A percentile compares a stretch with the other conserved stretches of the same genome.
Evolutionary conservation across 2,888 invertebrate genomes (phyloP).

Genomic region (Oscheius sp.): DNA sequence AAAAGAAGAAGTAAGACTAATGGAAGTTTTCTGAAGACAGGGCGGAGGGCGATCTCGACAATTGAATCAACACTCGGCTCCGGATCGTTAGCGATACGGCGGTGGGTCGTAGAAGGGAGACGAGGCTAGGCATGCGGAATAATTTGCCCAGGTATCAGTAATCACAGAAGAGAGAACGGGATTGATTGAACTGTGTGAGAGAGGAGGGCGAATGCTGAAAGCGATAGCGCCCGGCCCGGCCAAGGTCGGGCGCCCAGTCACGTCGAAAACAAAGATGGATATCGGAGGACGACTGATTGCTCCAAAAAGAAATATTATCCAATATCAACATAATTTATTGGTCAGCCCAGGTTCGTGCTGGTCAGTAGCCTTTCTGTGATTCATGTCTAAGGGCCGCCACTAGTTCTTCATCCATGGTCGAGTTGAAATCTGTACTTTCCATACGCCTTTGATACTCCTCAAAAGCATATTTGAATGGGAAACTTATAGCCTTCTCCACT

Average conservation of each 20-base stretch:
- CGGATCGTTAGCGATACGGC: slow-evolving; percentile 25
- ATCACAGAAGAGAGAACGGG: neutral
- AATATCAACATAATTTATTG: neutral
- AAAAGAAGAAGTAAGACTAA: neutral
- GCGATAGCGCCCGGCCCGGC: slow-evolving; percentile 23
- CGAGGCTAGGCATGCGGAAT: slow-evolving; percentile 25
- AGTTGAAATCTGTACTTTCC: neutral
- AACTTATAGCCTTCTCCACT: too few relatives aligned
- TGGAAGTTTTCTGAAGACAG: slow-evolving; percentile 4
- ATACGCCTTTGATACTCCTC: neutral
- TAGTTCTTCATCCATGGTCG: too few relatives aligned
- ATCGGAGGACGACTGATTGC: neutral
- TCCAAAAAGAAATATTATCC: neutral
- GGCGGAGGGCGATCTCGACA: neutral
- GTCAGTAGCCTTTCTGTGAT: too few relatives aligned
- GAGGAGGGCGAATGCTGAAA: slow-evolving; percentile 17
- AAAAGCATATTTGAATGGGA: too few relatives aligned
- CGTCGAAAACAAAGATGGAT: slow-evolving; percentile 25
- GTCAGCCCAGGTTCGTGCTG: too few relatives aligned
- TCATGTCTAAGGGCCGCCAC: too few relatives aligned
- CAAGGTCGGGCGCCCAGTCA: slow-evolving; percentile 27
- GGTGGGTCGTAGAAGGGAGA: neutral
- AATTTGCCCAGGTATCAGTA: neutral
- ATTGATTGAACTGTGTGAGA: slow-evolving; percentile 6
- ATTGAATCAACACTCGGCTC: slow-evolving; percentile 25